Evolutionary conservation across 2,113 vertebrate genomes (phyloP).

Genomic region (Tichodroma muraria): DNA sequence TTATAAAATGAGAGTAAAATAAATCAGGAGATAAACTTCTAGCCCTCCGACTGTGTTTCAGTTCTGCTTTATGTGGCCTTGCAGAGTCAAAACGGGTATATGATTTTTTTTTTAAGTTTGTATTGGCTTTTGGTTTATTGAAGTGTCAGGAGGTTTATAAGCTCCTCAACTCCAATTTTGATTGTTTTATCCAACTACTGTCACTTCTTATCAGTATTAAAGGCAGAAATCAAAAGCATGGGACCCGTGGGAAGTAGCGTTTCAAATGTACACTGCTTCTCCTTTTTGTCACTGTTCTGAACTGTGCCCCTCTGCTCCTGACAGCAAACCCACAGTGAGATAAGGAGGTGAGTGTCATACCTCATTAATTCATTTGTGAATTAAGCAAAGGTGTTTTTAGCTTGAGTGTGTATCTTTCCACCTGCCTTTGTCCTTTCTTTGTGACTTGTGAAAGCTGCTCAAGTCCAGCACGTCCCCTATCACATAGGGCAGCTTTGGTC

Average conservation of each 20-base stretch:
- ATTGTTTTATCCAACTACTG: slow-evolving; percentile 78
- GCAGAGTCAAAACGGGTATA: slow-evolving; percentile 39
- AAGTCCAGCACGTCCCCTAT: not conserved
- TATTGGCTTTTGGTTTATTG: slow-evolving; percentile 74
- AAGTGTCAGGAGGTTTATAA: slow-evolving; percentile 78
- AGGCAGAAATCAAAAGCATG: slow-evolving; percentile 67
- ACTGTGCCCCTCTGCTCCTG: not conserved
- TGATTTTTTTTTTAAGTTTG: slow-evolving; percentile 22
- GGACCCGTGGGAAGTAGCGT: slow-evolving; percentile 43
- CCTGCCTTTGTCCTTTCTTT: not conserved
- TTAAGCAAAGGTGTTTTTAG: slow-evolving; percentile 35
- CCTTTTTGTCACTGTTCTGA: slow-evolving; percentile 39
- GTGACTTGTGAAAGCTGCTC: not conserved
- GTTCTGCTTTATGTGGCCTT: slow-evolving; percentile 21
- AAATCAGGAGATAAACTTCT: slow-evolving; percentile 43
- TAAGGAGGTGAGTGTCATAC: slow-evolving; percentile 30
- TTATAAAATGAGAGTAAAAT: slow-evolving; percentile 59
- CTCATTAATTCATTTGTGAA: slow-evolving; percentile 32
- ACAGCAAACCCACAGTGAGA: slow-evolving; percentile 1
- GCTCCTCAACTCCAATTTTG: slow-evolving; percentile 74
- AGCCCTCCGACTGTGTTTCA: not conserved
- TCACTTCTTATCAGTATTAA: slow-evolving; percentile 77
- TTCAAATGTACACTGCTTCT: slow-evolving; percentile 11
- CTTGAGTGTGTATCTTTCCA: not conserved
- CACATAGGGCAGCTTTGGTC: not conserved